Conservation (phyloP, 2,888 invertebrate genomes). For the Phaonia tiefii region DNA sequence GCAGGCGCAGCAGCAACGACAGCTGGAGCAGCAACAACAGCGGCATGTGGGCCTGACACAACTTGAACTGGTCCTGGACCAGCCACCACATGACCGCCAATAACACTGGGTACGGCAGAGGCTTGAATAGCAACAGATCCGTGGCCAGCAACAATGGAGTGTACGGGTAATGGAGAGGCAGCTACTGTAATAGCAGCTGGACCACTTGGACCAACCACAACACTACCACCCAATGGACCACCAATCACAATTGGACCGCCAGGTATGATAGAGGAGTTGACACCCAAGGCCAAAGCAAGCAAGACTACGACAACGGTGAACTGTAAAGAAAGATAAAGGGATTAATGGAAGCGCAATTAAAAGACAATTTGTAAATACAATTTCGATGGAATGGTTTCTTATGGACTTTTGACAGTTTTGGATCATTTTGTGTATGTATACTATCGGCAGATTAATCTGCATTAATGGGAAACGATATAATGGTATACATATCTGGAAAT, state of each 20-base stretch:
- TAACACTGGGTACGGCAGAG: not conserved
- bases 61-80: slow-evolving; percentile 35
- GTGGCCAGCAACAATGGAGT: no score
- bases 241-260: slow-evolving; percentile 71
- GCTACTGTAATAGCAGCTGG: not conserved
- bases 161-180: no score
- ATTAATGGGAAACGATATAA: no score
- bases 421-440: no score
- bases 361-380: no score
- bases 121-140: slow-evolving; percentile 67
- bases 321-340: slow-evolving; percentile 72
- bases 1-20: slow-evolving; percentile 57
- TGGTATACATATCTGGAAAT: no score
- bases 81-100: not conserved
- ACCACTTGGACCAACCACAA: slow-evolving; percentile 71
- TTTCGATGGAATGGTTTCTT: no score
- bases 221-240: slow-evolving; percentile 63
- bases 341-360: no score
- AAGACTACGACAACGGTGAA: slow-evolving; percentile 79
- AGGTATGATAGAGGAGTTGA: slow-evolving; percentile 75
- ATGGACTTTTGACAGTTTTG: no score
- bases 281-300: slow-evolving; percentile 78
- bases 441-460: no score
- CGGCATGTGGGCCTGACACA: not conserved
- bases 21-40: slow-evolving; percentile 3